Evolutionary conservation across 2,888 invertebrate genomes (phyloP).

Genomic region (Drosophila prolongata): DNA sequence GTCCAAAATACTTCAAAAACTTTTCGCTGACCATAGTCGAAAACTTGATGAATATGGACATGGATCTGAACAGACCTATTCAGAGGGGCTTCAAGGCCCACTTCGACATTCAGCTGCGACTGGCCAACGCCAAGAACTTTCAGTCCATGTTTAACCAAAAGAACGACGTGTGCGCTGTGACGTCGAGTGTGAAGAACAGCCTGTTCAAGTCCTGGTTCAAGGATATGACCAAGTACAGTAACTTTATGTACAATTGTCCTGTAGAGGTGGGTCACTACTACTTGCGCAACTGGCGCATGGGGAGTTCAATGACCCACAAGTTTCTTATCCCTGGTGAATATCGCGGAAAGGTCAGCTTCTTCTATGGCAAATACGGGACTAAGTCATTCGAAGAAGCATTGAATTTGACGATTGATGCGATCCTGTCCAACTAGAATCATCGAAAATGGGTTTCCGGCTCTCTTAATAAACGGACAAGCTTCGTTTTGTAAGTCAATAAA

Average conservation of each 20-base stretch:
- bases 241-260: constrained; percentile 70
- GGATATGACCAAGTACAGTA: constrained; percentile 54
- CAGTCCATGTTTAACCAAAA: constrained; percentile 57
- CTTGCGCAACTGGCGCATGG: constrained; percentile 59
- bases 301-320: constrained; percentile 44
- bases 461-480: no score
- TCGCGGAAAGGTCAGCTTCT: constrained; percentile 31
- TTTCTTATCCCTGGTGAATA: constrained; percentile 57
- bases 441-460: no score
- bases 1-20: constrained; percentile 53
- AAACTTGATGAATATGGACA: constrained; percentile 50
- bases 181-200: constrained; percentile 52
- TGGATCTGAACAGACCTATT: constrained; percentile 46
- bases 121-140: constrained; percentile 61
- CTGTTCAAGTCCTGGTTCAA: constrained; percentile 63
- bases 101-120: constrained; percentile 56
- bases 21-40: constrained; percentile 37
- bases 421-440: constrained; percentile 33
- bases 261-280: constrained; percentile 60
- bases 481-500: no score
- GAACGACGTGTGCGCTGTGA: constrained; percentile 52
- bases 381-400: constrained; percentile 35
- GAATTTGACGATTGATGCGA: constrained; percentile 20
- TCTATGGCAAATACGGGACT: constrained; percentile 47
- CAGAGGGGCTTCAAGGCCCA: constrained; percentile 48